These are phyloP conservation scores for Temnothorax curvispinosus DNA, from an alignment of 1,140 invertebrate species.

Conservation along the genomic window DNA sequence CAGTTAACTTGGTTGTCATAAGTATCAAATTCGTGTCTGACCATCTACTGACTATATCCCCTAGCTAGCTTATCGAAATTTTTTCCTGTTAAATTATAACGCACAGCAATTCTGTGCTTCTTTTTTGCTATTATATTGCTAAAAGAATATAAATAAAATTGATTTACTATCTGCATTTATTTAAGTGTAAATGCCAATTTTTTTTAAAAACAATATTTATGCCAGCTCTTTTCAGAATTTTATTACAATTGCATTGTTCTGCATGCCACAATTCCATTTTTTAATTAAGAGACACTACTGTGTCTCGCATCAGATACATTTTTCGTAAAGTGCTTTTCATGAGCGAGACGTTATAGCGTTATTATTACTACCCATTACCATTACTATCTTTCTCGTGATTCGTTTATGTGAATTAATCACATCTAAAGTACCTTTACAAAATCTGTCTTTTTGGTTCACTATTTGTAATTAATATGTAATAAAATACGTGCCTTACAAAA, in stretches of 20 bases:
- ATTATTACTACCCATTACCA: neutral
- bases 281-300: neutral
- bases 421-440: neutral
- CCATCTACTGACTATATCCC: constrained; percentile 41
- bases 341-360: neutral
- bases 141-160: neutral
- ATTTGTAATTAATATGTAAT: neutral
- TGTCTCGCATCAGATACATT: neutral
- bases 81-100: neutral
- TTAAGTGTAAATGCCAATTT: neutral
- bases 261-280: neutral
- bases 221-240: neutral
- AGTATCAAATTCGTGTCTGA: constrained; percentile 16
- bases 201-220: neutral
- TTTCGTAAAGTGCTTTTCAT: neutral
- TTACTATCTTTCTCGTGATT: neutral
- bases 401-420: neutral
- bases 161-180: neutral
- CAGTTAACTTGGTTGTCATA: neutral
- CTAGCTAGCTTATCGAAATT: constrained; percentile 16
- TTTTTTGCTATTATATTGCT: neutral
- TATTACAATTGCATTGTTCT: neutral
- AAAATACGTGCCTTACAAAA: neutral
- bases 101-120: neutral
- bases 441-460: neutral